Evolutionary conservation across 1,140 invertebrate genomes (phyloP), one percentile per base, ranked within the genome.

Genomic region (Solenopsis fugax): DNA sequence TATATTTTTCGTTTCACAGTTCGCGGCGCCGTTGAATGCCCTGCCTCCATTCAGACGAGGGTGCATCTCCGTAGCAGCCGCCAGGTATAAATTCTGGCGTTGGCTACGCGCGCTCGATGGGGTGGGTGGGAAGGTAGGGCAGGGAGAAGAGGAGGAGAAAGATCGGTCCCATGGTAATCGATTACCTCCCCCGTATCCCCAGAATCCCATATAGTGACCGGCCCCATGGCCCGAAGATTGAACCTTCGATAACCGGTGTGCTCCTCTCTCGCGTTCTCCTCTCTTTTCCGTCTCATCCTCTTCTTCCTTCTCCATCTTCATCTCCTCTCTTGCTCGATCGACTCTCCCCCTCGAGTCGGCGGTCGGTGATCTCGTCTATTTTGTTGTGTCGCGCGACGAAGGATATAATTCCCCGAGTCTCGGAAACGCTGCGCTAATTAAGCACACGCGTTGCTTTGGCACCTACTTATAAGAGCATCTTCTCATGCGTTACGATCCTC

Each of bases 1-100:
- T 93, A 94, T 94, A 95, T 94, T 94, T 95, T 94, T 95, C 92
- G 94, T 94, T 94, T 94, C 93, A 94, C 92, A 93, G 92, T 93
- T 88, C 87, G 91, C 91, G 89, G 92, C 91, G 92, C 90, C 89
- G 91, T 93, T 93, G 88, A 89, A 90, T 90, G 90, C 89, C 88
- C 89, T 88, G 85, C 90, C 90, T 93, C 87, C 90, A 90, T 91
- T 91, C 89, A 90, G 91, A 93, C 92, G 91, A 93, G 93, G 93
- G 93, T 95, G 94, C 92, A 94, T 92, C 93, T 93, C 91, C 86
- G 90, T 88, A 91, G 90, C 92, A 93, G 90, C 92, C 93, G 92
- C 91, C 94, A 95, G 94, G 94, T 95, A 95, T 95, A 95, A 95
- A 95, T 95, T 94, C 95, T 92, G 91, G 92, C 92, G 89, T 94